Evolutionary conservation across 1,140 invertebrate species (phyloP).

Genomic region (Portunus trituberculatus): DNA sequence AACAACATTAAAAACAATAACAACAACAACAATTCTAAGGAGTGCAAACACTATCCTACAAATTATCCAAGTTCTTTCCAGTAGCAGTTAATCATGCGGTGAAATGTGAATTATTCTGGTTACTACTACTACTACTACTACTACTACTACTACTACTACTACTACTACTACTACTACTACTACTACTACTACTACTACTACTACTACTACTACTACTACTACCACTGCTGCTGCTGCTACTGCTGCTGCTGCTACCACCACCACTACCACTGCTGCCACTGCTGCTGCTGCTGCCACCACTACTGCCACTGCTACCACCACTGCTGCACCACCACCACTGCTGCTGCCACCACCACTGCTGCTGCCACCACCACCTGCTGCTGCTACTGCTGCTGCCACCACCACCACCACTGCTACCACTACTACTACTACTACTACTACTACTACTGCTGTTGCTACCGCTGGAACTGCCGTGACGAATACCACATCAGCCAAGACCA

Average conservation of each 20-base stretch:
- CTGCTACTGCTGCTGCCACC: background rate
- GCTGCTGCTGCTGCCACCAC: constrained; percentile 18
- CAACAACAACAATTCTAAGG: background rate
- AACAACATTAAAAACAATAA: background rate
- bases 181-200: background rate
- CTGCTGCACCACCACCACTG: constrained; percentile 4
- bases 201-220: too few relatives aligned
- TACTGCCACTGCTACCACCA: background rate
- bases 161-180: constrained; percentile 16
- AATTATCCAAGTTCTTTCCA: background rate
- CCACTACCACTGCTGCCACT: background rate
- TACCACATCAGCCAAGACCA: too few relatives aligned
- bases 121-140: background rate
- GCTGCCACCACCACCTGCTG: background rate
- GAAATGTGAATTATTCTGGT: background rate
- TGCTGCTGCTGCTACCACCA: too few relatives aligned
- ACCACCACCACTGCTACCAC: background rate
- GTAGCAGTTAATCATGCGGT: background rate
- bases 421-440: constrained; percentile 2
- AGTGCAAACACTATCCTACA: background rate
- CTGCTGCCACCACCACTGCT: too few relatives aligned
- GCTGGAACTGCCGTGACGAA: background rate
- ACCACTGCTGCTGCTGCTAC: too few relatives aligned
- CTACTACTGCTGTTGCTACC: constrained; percentile 10
- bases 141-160: constrained; percentile 8